Conservation (phyloP, 2,797 vertebrate species). For the Tamandua tetradactyla region DNA sequence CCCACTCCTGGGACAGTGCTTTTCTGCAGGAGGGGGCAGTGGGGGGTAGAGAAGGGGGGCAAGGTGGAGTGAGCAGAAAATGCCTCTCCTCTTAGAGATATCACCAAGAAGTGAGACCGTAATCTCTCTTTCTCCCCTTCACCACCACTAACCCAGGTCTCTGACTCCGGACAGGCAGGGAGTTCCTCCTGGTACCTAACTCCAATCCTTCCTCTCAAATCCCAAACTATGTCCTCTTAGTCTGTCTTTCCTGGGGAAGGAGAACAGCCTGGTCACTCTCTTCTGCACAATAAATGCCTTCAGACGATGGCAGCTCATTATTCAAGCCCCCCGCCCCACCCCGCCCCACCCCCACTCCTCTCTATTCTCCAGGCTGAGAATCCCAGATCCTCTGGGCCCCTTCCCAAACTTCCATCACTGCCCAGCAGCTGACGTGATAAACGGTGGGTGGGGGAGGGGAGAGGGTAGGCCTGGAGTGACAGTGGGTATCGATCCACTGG, state of each 20-base stretch:
- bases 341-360: slow-evolving; percentile 40
- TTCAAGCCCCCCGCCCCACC: slow-evolving; percentile 57
- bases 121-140: not conserved
- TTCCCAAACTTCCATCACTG: slow-evolving; percentile 78
- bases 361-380: slow-evolving; percentile 66
- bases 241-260: not conserved
- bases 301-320: slow-evolving; percentile 55
- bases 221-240: slow-evolving; percentile 29
- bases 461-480: not conserved
- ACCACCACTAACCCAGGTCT: not conserved
- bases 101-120: not conserved
- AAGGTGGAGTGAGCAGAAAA: not conserved
- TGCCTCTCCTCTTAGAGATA: not conserved
- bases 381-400: slow-evolving; percentile 73
- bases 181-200: slow-evolving; percentile 59
- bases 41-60: not conserved
- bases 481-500: slow-evolving; percentile 49
- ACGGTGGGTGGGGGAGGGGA: slow-evolving; percentile 48
- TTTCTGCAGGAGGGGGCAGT: not conserved
- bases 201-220: slow-evolving; percentile 30
- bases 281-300: slow-evolving; percentile 74
- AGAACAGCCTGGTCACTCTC: slow-evolving; percentile 44
- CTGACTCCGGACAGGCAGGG: not conserved
- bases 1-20: not conserved
- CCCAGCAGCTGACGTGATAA: slow-evolving; percentile 67